Evolutionary conservation across 2,888 invertebrate genomes (phyloP), one percentile per base, ranked within the genome.

Genomic region (Microctonus brassicae): DNA sequence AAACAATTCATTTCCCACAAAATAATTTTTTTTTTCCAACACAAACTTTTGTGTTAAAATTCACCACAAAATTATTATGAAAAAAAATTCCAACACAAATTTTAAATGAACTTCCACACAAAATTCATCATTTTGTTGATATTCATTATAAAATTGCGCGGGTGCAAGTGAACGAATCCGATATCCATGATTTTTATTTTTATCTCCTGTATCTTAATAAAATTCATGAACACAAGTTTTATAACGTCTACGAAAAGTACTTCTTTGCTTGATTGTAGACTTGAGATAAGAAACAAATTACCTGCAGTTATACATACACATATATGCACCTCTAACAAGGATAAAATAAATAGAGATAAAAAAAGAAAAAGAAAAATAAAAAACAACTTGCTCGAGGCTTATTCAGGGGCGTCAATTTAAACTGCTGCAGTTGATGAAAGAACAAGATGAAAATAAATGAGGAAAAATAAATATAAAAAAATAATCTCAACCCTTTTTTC

Each of bases 231-330:
- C 84, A 84, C 83, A 80, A 78, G 77, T 78, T 76, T 33, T 42
- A 34, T 66, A 77, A 76, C 75, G 73, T 76, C 79, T 80, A 79
- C 82, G 82, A 83, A 84, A 85, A 83, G 75, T n/a, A n/a, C n/a
- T 83, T 80, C 80, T 80, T 75, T 78, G 72, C 75, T 64, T 82
- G 84, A 84, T 84, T 81, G 80, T 69, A 82, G 81, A 79, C 79
- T 73, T 74, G 72, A 78, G 84, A 85, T 84, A 84, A 85, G 84
- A 85, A 85, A 76, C 80, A 80, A 85, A 85, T 85, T 84, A 85
- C 84, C 82, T 80, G 82, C 76, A 73, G 75, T 61, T 67, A 47
- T 55, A 58, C 34, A 24, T 67, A 47, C 55, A 58, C 34, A 24
- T n/a, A n/a, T 47, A 29, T 47, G 47, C 47, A n/a, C 11, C 61